Conservation (phyloP, 2,797 vertebrate species). For the Harpagifer antarcticus region DNA sequence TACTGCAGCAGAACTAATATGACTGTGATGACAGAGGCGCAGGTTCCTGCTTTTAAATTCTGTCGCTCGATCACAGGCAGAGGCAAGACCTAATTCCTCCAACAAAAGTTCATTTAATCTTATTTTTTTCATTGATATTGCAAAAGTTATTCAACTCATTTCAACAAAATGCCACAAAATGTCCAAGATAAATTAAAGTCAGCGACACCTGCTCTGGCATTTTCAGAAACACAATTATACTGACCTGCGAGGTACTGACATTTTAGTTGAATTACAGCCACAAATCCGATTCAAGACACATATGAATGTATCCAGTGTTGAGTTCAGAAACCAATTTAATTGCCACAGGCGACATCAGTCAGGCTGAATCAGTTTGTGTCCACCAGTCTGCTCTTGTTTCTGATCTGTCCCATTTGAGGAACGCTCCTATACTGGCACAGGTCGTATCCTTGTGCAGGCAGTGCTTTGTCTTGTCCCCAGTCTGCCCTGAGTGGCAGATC, state of each 20-base stretch:
- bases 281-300: conserved; percentile 65
- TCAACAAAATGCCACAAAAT: conserved; percentile 80
- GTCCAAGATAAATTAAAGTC: conserved; percentile 76
- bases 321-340: conserved; percentile 57
- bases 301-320: conserved; percentile 45
- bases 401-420: conserved; percentile 34
- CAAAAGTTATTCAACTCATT: conserved; percentile 59
- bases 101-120: conserved; percentile 56
- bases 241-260: conserved; percentile 79
- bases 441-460: conserved; percentile 62
- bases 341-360: conserved; percentile 13
- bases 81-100: conserved; percentile 24
- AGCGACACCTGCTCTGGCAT: conserved; percentile 79
- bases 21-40: conserved; percentile 58
- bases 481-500: conserved; percentile 71
- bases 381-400: conserved; percentile 26
- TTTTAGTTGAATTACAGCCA: conserved; percentile 73
- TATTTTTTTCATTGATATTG: conserved; percentile 48
- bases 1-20: conserved; percentile 65
- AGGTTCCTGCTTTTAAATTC: conserved; percentile 37
- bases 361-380: conserved; percentile 29
- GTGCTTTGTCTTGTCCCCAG: conserved; percentile 60
- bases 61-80: conserved; percentile 25
- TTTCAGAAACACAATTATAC: conserved; percentile 80
- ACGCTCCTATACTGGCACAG: conserved; percentile 26